These are phyloP conservation scores for Hystrix cristata DNA, from an alignment of 2,113 vertebrate genomes.

Conservation along the genomic window DNA sequence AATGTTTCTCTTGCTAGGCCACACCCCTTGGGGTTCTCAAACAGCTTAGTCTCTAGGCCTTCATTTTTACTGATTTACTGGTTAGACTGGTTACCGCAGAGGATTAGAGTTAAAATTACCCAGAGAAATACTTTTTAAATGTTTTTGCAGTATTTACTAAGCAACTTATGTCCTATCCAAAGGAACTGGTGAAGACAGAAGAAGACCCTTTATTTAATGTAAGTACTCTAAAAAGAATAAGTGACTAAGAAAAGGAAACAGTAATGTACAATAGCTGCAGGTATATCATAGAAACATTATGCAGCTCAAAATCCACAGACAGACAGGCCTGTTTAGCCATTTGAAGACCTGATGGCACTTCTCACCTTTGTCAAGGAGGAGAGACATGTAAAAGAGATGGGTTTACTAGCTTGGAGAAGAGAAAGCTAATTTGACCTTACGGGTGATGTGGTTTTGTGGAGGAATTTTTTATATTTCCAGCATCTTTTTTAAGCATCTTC, in stretches of 20 bases:
- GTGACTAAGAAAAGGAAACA: neutral
- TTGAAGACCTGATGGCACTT: neutral
- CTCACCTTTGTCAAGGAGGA: neutral
- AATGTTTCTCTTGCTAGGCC: neutral
- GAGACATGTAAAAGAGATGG: neutral
- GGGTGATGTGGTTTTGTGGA: neutral
- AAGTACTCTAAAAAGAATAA: constrained; percentile 25
- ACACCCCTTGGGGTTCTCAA: neutral
- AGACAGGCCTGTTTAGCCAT: neutral
- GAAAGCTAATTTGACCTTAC: neutral
- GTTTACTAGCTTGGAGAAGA: neutral
- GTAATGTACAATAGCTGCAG: neutral
- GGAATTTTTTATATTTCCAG: constrained; percentile 2
- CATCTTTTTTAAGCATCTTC: neutral
- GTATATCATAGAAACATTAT: neutral
- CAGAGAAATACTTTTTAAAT: constrained; percentile 42
- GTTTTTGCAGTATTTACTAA: constrained; percentile 29
- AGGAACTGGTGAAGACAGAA: neutral
- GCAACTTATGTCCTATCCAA: constrained; percentile 9
- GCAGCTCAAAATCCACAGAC: neutral
- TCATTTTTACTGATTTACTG: neutral
- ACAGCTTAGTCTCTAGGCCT: neutral
- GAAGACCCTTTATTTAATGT: neutral
- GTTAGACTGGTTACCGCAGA: neutral
- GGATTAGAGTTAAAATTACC: neutral